Base-by-base conservation (phyloP, 2,888 invertebrate species). In the Phyto melanocephala region DNA sequence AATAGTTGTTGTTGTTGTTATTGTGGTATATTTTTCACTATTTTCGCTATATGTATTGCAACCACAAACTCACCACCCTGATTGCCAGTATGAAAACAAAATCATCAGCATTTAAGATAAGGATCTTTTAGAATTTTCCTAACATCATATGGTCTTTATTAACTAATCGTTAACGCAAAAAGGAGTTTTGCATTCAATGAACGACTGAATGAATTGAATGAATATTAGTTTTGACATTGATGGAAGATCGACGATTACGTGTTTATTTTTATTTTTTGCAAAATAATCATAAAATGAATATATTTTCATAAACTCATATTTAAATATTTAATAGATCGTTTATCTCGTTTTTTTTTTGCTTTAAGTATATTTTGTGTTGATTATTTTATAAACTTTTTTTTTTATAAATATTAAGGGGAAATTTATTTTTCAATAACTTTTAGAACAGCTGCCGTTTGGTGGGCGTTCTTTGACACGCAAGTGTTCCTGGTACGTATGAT, bases 261-360 rank as follows among this genome's bases (percentile, higher is more conserved):
- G 63, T 74, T 78, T 45, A 60, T 74, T 81, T 68, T 24, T 72
- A n/a, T 54, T 47, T 65, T 47, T 58, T 5, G 47, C 75, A 47
- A 67, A 65, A 24, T 75, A 56, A 65, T 63, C 74, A 42, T 74
- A 11, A 52, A 50, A 28, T 1, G 13, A 50, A 42, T 47, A 77
- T 81, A 67, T 77, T 77, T 62, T 68, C 62, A 45, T 72, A 54
- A 56, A 40, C 56, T 33, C 37, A 28, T 60, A 81, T 78, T 78
- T 78, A 58, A 78, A 81, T 81, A 81, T 81, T 74, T 65, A 37
- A 58, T 47, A 78, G 81, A 81, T 81, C 81, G 40, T 68, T 81
- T 81, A 81, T 81, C 81, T 37, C 15, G 28, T 3, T 10, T 15
- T 28, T 24, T n/a, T 22, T 17, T 15, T 6, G 2, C 35, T 15